Percentiles rank a stretch among this genome's conserved stretches.
These are phyloP conservation scores for Palythoa caribaeorum DNA, from an alignment of 92 coral and sea anemone genomes.

Conservation along the genomic window DNA sequence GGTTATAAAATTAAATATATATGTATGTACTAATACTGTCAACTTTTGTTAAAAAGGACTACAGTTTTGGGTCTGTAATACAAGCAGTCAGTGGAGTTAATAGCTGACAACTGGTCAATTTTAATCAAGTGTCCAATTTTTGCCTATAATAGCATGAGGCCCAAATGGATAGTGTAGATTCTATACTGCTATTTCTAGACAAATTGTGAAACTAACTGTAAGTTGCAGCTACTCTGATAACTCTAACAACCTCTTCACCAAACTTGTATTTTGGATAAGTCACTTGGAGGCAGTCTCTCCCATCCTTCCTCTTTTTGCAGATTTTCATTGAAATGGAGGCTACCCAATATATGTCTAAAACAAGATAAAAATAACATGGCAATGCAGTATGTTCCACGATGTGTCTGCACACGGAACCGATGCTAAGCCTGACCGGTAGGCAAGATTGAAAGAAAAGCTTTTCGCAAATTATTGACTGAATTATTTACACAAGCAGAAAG, in stretches of 20 bases:
- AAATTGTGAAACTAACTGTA: constrained; percentile 44
- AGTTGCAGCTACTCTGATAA: constrained; percentile 57
- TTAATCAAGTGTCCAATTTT: neutral
- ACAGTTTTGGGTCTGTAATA: too few species aligned
- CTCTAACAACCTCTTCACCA: constrained; percentile 59
- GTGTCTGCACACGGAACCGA: neutral
- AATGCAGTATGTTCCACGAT: neutral
- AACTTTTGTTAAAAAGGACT: too few species aligned
- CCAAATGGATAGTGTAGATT: neutral
- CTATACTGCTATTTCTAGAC: constrained; percentile 16
- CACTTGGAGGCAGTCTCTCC: constrained; percentile 49
- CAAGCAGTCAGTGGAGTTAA: neutral
- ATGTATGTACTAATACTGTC: too few species aligned
- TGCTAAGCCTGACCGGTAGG: neutral
- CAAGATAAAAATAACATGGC: neutral
- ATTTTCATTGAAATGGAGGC: constrained; percentile 56
- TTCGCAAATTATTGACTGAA: too few species aligned
- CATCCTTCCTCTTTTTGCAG: constrained; percentile 54
- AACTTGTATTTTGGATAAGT: constrained; percentile 67
- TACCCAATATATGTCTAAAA: constrained; percentile 46
- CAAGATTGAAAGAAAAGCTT: too few species aligned
- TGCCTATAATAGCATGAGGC: neutral
- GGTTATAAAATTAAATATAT: too few species aligned
- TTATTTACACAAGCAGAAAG: too few species aligned
- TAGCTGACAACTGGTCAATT: neutral